Percentiles rank a stretch among this genome's conserved stretches.
These are phyloP conservation scores for Thalpophila matura DNA, from an alignment of 2,888 invertebrate species.

Conservation along the genomic window DNA sequence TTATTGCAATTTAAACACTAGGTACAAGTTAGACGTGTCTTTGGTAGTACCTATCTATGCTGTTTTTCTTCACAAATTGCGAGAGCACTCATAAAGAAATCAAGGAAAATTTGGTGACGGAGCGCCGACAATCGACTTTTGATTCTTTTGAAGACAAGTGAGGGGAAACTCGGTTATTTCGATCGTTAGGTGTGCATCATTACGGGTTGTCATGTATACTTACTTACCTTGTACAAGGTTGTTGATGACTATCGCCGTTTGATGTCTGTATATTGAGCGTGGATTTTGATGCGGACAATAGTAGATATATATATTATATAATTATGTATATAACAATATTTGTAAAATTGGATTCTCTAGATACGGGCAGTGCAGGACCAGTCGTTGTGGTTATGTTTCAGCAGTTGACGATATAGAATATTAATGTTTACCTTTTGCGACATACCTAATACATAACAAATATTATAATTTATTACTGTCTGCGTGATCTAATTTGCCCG, in stretches of 20 bases:
- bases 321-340: no score
- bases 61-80: slow-evolving; percentile 11
- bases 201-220: background rate
- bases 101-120: background rate
- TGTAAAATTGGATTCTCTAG: no score
- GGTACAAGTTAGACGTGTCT: slow-evolving; percentile 18
- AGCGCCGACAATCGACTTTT: background rate
- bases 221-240: background rate
- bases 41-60: no score
- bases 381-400: no score
- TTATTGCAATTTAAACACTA: slow-evolving; percentile 37
- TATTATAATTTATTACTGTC: no score
- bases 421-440: no score
- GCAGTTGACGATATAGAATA: no score
- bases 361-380: no score
- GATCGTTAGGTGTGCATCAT: background rate
- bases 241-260: slow-evolving; percentile 9
- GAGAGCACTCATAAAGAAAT: no score
- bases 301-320: no score
- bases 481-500: no score
- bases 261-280: slow-evolving; percentile 25
- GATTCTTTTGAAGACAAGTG: slow-evolving; percentile 4
- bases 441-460: no score
- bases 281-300: slow-evolving; percentile 18
- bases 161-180: background rate